A percentile compares a stretch with the other conserved stretches of the same genome.
Conservation (phyloP, 1,140 invertebrate genomes). For the Solenopsis invicta region DNA sequence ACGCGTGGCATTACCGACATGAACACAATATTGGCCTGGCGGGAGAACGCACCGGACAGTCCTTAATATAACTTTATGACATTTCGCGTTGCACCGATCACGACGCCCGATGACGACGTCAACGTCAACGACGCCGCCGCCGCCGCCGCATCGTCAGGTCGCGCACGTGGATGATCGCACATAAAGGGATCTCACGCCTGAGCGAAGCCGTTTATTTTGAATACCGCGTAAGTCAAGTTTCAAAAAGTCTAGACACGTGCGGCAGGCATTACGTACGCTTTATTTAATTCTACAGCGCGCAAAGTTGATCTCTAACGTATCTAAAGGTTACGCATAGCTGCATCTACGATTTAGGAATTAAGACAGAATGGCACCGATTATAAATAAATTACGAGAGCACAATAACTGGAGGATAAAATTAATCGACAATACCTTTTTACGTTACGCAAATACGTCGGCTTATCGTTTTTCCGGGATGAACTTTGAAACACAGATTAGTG, state of each 20-base stretch:
- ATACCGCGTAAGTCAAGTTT: slow-evolving; percentile 4
- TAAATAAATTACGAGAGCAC: not conserved
- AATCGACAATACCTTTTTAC: slow-evolving; percentile 34
- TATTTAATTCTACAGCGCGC: not conserved
- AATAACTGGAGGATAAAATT: not conserved
- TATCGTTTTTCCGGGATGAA: slow-evolving; percentile 7
- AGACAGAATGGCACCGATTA: not conserved
- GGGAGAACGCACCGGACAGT: slow-evolving; percentile 83
- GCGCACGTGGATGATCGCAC: slow-evolving; percentile 18
- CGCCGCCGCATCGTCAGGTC: not conserved
- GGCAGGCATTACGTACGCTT: not conserved
- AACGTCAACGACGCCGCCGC: not conserved
- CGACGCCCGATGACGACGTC: not conserved
- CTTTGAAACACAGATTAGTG: slow-evolving; percentile 35
- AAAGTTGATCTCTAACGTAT: not conserved
- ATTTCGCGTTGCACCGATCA: slow-evolving; percentile 53
- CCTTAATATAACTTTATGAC: slow-evolving; percentile 79
- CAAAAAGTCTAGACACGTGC: slow-evolving; percentile 1
- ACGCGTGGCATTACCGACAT: slow-evolving; percentile 91
- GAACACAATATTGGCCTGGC: slow-evolving; percentile 91
- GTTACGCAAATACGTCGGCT: not conserved
- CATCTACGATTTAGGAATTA: not conserved
- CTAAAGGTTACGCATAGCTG: not conserved
- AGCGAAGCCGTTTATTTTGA: slow-evolving; percentile 31
- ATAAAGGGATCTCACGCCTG: slow-evolving; percentile 1